Base-by-base conservation (phyloP, 2,113 vertebrate species). In the Neomonachus schauinslandi region DNA sequence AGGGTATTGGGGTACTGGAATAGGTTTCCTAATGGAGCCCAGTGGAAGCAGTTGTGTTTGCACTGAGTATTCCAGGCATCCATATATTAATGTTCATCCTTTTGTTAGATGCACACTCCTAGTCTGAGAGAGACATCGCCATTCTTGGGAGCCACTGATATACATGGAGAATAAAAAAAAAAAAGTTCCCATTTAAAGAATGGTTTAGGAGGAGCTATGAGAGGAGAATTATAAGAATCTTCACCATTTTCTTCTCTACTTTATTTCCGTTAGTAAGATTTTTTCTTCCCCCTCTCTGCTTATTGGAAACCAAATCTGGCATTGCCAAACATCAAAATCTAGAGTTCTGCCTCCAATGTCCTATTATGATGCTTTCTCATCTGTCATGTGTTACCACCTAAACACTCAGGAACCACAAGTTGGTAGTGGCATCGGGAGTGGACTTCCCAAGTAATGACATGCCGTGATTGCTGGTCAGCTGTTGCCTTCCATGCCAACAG, bases 401-500 rank as follows among this genome's bases (percentile, higher is more conserved):
- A 26, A 83, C 55, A 55, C 59, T 61, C 53, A 83, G 97, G 88
- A 96, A 96, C 95, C 69, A 39, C 59, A 94, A 96, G 95, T 96
- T 63, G 36, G 81, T 97, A 42, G 92, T 31, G 77, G 88, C 72
- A 92, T 4, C 88, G 71, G 90, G 90, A 86, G 95, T 88, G 95
- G 96, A 94, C 76, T 88, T 95, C 88, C 95, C 85, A 95, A 93
- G 92, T 96, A 93, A 98, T 89, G 95, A 74, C 94, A 77, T 21
- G 77, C 19, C 14, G 63, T 98, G 92, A 97, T 98, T 46, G 63
- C 96, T 67, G 88, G 77, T 97, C 96, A 98, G 97, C 97, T 98
- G 98, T 98, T 97, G 76, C 89, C 90, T 96, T 97, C 61, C 49
- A 65, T 19, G 95, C 81, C 0, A 16, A 91, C 14, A 65, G 91